Base-by-base conservation (phyloP, 2,888 invertebrate species). In the Drosophila anomalata region DNA sequence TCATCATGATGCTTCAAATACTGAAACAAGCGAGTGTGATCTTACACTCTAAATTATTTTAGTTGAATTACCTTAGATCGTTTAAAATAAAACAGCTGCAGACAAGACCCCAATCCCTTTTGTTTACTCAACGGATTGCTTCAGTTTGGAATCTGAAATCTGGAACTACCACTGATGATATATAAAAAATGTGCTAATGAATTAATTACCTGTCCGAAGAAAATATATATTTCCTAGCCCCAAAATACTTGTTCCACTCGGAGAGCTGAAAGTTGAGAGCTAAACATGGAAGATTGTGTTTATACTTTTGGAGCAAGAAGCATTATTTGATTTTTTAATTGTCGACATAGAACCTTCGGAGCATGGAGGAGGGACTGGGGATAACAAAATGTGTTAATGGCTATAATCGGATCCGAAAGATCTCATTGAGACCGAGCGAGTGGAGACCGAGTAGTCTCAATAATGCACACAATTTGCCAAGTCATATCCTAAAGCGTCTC, bases 401-500 rank as follows among this genome's bases (percentile, higher is more conserved):
- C 63, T 88, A 88, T 88, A 87, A 87, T 87, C 87, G 84, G 89
- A 87, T 87, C 72, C 77, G 65, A 76, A 70, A 81, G 76, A 86
- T 86, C 86, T 81, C 51, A 60, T 24, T 44, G 44, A 31, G 50
- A 31, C 4, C 46, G 51, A 39, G 56, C 46, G 51, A 39, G 61
- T 71, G 14, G 44, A 31, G 50, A 31, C 4, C 46, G 51, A 39
- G 56, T 41, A 39, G 61, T 71, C 58, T 72, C 77, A 77, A 85
- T 88, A 82, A 85, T 75, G 74, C 77, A 73, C 74, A 79, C 62
- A 88, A 81, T 88, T 88, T 84, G 87, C 82, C 88, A 78, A 79
- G 89, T 89, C 87, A 89, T 88, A 87, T 84, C 89, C 88, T 73
- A 89, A 77, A 88, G 87, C 88, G 81, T 72, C 71, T 29, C 29